Base-by-base conservation (phyloP, 2,797 vertebrate species). In the Artibeus jamaicensis region DNA sequence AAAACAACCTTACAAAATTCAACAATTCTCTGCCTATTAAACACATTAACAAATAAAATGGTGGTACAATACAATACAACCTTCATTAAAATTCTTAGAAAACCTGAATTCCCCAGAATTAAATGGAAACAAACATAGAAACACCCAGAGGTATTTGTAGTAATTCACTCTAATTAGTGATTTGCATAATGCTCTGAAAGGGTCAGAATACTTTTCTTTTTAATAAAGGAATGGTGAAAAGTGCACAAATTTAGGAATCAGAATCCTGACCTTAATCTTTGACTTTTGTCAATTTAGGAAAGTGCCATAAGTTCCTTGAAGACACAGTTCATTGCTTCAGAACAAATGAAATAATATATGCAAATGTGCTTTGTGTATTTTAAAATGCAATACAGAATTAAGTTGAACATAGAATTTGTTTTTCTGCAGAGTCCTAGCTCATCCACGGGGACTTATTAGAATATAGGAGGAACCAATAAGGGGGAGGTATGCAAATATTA, bases 61-160 rank as follows among this genome's bases (percentile, higher is more conserved):
- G 4, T 65, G 4, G 1, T 10, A 11, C n/a, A 12, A 62, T 46
- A 19, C 9, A 16, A 1, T n/a, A 37, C 0, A 71, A 26, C 0
- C 71, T 79, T 68, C 9, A 86, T 29, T 86, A 44, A 67, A 88
- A 73, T 55, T 77, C 10, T 59, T 46, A 55, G 67, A 82, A 79
- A 15, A 1, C 26, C 8, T 32, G 4, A 8, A 14, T 65, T 37
- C 6, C 8, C 22, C 37, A 32, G 92, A 79, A 76, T 81, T 62
- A 74, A 83, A 77, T 16, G 42, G 22, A 59, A 71, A 86, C 42
- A 39, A 19, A 37, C 34, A 18, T 16, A 26, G 22, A 22, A 39
- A 37, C 0, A 34, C 37, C 8, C n/a, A 37, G 6, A 68, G 5
- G 1, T 46, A 57, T 55, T 26, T 73, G 3, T 50, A 16, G 2